Conservation (phyloP, 2,888 invertebrate genomes). For the Phyllotreta striolata region DNA sequence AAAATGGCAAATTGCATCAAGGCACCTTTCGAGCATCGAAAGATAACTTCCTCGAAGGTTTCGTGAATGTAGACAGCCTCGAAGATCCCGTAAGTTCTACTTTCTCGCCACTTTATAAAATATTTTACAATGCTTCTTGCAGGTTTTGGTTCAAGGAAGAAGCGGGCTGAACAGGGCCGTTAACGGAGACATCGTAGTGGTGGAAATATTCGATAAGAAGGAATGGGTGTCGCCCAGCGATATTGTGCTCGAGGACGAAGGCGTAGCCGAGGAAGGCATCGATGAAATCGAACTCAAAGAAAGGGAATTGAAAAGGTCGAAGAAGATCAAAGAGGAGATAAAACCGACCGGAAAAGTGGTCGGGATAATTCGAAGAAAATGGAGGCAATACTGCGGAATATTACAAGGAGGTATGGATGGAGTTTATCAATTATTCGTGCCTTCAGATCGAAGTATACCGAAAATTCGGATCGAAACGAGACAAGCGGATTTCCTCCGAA, state of each 20-base stretch:
- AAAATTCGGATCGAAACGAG: conserved; percentile 95
- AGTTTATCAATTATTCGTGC: conserved; percentile 87
- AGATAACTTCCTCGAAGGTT: conserved; percentile 94
- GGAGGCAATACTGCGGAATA: conserved; percentile 95
- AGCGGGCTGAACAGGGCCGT: conserved; percentile 90
- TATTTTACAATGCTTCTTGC: conserved; percentile 21
- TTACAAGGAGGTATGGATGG: conserved; percentile 78
- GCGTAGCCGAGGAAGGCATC: conserved; percentile 68
- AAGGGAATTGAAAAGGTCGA: conserved; percentile 48
- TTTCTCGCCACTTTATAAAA: background rate
- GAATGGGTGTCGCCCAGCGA: conserved; percentile 94
- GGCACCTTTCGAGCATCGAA: conserved; percentile 87
- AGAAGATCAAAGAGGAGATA: conserved; percentile 49
- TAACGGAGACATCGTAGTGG: conserved; percentile 92
- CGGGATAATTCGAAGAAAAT: conserved; percentile 95
- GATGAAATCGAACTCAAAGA: conserved; percentile 73
- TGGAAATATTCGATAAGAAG: conserved; percentile 85
- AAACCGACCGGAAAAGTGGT: conserved; percentile 80
- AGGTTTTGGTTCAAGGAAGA: conserved; percentile 87
- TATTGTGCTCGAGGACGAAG: conserved; percentile 80
- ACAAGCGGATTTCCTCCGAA: conserved; percentile 80
- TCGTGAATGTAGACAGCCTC: conserved; percentile 79
- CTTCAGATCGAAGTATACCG: conserved; percentile 93
- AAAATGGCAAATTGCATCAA: conserved; percentile 76
- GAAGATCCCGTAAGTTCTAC: conserved; percentile 76